A percentile compares a stretch with the other conserved stretches of the same genome.
These are phyloP conservation scores for Nylanderia fulva DNA, from an alignment of 1,140 invertebrate genomes.

Conservation along the genomic window DNA sequence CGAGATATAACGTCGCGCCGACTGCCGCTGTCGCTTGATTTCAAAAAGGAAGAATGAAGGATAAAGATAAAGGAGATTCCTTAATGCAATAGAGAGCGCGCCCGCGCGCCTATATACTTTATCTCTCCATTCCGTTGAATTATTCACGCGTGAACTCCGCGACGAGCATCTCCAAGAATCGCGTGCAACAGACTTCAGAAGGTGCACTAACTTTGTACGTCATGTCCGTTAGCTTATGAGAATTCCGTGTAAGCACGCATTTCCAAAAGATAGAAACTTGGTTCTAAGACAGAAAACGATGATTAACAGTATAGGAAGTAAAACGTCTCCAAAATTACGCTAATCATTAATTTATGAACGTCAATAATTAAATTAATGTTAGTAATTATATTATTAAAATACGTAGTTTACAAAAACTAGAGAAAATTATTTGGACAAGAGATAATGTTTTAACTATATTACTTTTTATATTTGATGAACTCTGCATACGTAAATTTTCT, in stretches of 20 bases:
- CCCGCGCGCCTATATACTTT: conserved; percentile 51
- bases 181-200: conserved; percentile 50
- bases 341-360: neutral
- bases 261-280: conserved; percentile 41
- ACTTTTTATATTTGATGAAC: no score
- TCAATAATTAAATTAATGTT: neutral
- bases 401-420: no score
- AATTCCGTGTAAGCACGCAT: conserved; percentile 45
- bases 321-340: neutral
- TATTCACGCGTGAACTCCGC: conserved; percentile 58
- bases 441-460: no score
- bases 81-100: conserved; percentile 57
- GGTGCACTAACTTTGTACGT: conserved; percentile 56
- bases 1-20: conserved; percentile 9
- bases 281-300: conserved; percentile 14
- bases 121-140: conserved; percentile 60
- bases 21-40: conserved; percentile 54
- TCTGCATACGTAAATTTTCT: neutral
- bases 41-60: conserved; percentile 50
- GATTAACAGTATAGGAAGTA: neutral
- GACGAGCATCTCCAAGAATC: conserved; percentile 57
- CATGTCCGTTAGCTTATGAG: conserved; percentile 62
- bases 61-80: conserved; percentile 57
- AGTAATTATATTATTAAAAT: neutral
- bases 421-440: no score